These are phyloP conservation scores for Fratercula arctica DNA, from an alignment of 2,797 vertebrate species.

Conservation along the genomic window DNA sequence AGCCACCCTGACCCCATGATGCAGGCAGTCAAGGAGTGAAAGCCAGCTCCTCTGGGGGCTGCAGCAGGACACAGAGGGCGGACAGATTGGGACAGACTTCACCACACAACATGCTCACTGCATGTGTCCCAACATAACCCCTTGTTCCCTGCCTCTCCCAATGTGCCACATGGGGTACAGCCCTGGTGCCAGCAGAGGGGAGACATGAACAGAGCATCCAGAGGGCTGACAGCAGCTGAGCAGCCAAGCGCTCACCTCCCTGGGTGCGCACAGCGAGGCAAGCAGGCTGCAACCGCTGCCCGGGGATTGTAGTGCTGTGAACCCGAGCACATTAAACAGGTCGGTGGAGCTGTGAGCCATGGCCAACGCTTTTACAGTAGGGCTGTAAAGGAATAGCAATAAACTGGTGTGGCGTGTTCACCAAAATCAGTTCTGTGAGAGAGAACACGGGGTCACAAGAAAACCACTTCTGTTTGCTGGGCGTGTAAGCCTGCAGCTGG, in stretches of 20 bases:
- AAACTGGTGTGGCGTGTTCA: not conserved
- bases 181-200: rapidly evolving
- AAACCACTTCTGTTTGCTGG: not conserved
- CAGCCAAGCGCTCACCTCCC: not conserved
- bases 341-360: not conserved
- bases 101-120: not conserved
- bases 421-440: not conserved
- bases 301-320: not conserved
- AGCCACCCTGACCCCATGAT: not conserved
- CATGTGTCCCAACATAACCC: not conserved
- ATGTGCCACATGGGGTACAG: not conserved
- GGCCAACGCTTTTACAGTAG: not conserved
- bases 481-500: not conserved
- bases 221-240: not conserved
- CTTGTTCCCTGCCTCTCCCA: rapidly evolving
- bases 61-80: not conserved
- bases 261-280: rapidly evolving
- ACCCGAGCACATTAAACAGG: rapidly evolving
- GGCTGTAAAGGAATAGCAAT: not conserved
- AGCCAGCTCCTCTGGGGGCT: not conserved
- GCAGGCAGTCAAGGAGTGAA: not conserved
- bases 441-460: not conserved
- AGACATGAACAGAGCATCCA: not conserved
- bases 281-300: not conserved
- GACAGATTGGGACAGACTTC: not conserved